Evolutionary conservation across 1,140 invertebrate genomes (phyloP).

Genomic region (Physella acuta): DNA sequence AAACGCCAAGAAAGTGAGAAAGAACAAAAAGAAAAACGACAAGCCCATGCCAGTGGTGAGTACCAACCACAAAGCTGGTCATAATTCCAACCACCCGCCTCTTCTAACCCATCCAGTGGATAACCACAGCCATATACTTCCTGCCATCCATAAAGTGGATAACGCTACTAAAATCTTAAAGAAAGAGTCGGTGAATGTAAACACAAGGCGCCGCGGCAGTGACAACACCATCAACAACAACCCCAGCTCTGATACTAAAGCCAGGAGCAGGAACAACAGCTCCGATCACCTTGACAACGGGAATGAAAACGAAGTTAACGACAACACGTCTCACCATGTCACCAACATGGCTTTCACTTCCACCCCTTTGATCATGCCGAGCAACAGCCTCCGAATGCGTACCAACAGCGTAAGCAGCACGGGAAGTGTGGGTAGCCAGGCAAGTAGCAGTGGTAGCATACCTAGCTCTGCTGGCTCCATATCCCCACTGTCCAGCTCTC

Average conservation of each 20-base stretch:
- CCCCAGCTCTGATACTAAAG: background rate
- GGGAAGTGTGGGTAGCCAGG: slow-evolving; percentile 66
- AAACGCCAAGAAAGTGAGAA: slow-evolving; percentile 58
- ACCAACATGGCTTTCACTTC: background rate
- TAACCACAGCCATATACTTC: slow-evolving; percentile 19
- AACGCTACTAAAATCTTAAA: slow-evolving; percentile 9
- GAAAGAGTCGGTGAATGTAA: background rate
- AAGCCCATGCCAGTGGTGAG: slow-evolving; percentile 62
- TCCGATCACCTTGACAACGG: background rate
- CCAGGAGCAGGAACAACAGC: slow-evolving; percentile 19
- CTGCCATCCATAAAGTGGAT: slow-evolving; percentile 9
- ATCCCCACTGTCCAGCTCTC: slow-evolving; percentile 42
- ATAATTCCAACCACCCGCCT: slow-evolving; percentile 22
- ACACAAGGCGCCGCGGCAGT: slow-evolving; percentile 23
- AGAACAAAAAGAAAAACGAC: slow-evolving; percentile 64
- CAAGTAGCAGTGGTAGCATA: slow-evolving; percentile 64
- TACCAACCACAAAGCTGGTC: slow-evolving; percentile 34
- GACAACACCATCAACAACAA: slow-evolving; percentile 46
- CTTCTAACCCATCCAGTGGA: slow-evolving; percentile 5
- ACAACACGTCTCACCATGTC: background rate
- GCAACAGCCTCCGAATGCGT: slow-evolving; percentile 66
- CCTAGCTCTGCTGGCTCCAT: slow-evolving; percentile 50
- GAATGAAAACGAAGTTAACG: background rate
- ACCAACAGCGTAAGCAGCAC: slow-evolving; percentile 67
- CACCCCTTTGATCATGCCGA: background rate